A percentile compares a stretch with the other conserved stretches of the same genome.
phyloP scores from a whole-genome alignment of 2,113 vertebrate genomes.

The Salvelinus alpinus region DNA sequence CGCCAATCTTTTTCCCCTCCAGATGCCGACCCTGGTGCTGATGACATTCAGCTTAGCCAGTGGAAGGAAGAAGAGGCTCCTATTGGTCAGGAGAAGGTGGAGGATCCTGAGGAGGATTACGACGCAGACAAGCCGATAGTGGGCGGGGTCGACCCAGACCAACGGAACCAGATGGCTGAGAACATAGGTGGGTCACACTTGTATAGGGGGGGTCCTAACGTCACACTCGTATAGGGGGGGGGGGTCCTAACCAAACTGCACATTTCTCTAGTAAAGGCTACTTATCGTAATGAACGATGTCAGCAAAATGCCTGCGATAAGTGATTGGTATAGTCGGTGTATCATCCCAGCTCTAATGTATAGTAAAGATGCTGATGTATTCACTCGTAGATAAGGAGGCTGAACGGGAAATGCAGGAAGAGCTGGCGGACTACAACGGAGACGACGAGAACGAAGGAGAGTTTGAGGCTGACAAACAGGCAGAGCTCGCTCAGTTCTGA shows the following conservation, averaged over 20 bases:
- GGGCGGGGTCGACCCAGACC: constrained; percentile 40
- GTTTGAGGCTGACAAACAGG: constrained; percentile 89
- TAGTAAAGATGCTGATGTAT: constrained; percentile 13
- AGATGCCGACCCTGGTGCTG: constrained; percentile 47
- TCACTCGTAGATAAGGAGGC: too few species aligned
- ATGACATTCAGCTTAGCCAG: constrained; percentile 45
- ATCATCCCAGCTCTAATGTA: too few species aligned
- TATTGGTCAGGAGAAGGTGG: constrained; percentile 15
- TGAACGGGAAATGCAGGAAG: constrained; percentile 69
- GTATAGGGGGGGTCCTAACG: too few species aligned
- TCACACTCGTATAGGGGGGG: too few species aligned
- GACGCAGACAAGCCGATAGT: constrained; percentile 47
- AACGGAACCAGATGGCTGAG: constrained; percentile 36
- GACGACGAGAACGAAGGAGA: constrained; percentile 89
- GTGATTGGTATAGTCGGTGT: too few species aligned
- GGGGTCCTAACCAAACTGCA: too few species aligned
- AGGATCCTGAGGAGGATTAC: constrained; percentile 44
- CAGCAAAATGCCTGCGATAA: too few species aligned
- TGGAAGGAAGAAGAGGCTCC: neutral
- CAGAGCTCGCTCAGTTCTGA: constrained; percentile 75
- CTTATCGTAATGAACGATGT: too few species aligned
- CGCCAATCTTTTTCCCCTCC: neutral
- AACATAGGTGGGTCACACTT: constrained; percentile 40
- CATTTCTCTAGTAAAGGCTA: too few species aligned
- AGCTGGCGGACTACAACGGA: constrained; percentile 79